phyloP scores from a whole-genome alignment of 2,797 vertebrate genomes.

The Urosaurus nigricauda region DNA sequence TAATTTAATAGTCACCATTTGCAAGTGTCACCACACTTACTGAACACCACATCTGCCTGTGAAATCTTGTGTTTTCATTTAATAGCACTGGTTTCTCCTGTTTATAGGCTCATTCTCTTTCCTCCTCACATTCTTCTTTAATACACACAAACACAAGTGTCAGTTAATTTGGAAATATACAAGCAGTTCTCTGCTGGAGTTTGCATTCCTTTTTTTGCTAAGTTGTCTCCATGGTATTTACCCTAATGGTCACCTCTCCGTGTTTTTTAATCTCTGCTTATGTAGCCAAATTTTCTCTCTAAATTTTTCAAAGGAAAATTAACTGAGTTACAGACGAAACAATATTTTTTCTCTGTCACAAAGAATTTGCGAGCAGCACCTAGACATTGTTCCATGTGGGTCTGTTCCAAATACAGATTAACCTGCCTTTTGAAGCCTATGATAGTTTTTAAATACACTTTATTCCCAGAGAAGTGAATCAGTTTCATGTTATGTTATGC shows the following conservation, averaged over 20 bases:
- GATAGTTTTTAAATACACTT: background rate
- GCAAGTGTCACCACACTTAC: background rate
- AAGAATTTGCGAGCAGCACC: background rate
- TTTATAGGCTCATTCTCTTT: constrained; percentile 19
- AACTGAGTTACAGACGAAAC: background rate
- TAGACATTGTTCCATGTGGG: background rate
- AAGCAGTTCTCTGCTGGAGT: constrained; percentile 52
- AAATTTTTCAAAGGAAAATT: constrained; percentile 12
- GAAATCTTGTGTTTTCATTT: background rate
- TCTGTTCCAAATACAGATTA: constrained; percentile 5
- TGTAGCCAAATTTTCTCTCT: constrained; percentile 9
- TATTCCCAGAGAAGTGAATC: background rate
- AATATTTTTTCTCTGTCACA: background rate
- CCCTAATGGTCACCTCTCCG: constrained; percentile 13
- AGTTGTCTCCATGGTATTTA: constrained; percentile 37
- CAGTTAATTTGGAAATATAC: constrained; percentile 38
- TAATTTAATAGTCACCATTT: background rate
- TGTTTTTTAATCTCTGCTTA: constrained; percentile 16
- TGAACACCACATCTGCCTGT: background rate
- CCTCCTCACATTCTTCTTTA: constrained; percentile 18
- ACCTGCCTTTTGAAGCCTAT: background rate
- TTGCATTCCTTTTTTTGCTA: constrained; percentile 22
- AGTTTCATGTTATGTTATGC: background rate
- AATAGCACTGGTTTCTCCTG: background rate
- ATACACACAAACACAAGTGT: background rate